These are phyloP conservation scores for Parotia lawesii DNA, from an alignment of 2,113 vertebrate species.

Conservation along the genomic window DNA sequence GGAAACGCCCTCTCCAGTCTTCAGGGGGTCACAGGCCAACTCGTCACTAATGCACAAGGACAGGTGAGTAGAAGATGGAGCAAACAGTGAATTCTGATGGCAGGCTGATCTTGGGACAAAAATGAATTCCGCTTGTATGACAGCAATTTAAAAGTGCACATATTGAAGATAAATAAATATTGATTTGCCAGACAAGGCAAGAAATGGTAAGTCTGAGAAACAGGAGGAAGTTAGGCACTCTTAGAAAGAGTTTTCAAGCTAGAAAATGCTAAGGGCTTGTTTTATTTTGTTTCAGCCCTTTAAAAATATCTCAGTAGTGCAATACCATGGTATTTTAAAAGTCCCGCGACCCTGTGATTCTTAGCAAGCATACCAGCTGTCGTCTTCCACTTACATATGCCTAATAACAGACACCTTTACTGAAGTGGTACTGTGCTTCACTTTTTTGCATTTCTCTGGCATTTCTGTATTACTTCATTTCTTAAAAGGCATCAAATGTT, in stretches of 20 bases:
- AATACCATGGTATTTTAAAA: neutral
- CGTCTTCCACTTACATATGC: neutral
- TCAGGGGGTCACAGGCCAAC: constrained; percentile 94
- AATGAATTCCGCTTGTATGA: constrained; percentile 69
- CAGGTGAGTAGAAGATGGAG: constrained; percentile 86
- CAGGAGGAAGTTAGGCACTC: neutral
- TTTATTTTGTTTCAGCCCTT: neutral
- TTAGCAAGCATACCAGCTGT: neutral
- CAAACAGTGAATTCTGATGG: constrained; percentile 66
- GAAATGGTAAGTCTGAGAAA: constrained; percentile 41
- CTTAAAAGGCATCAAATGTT: neutral
- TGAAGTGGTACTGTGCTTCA: neutral
- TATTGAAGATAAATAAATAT: constrained; percentile 65
- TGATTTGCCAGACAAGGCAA: constrained; percentile 64
- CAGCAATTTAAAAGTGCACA: constrained; percentile 60
- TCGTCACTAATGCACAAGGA: constrained; percentile 99
- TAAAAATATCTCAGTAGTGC: neutral
- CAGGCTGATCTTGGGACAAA: constrained; percentile 67
- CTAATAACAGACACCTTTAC: neutral
- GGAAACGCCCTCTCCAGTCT: constrained; percentile 91
- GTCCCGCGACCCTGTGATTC: neutral
- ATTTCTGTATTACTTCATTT: neutral
- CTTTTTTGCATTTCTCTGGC: neutral
- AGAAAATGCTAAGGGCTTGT: neutral
- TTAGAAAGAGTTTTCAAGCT: neutral